These are phyloP conservation scores for Hippolais icterina DNA, from an alignment of 2,113 vertebrate genomes.

Conservation along the genomic window DNA sequence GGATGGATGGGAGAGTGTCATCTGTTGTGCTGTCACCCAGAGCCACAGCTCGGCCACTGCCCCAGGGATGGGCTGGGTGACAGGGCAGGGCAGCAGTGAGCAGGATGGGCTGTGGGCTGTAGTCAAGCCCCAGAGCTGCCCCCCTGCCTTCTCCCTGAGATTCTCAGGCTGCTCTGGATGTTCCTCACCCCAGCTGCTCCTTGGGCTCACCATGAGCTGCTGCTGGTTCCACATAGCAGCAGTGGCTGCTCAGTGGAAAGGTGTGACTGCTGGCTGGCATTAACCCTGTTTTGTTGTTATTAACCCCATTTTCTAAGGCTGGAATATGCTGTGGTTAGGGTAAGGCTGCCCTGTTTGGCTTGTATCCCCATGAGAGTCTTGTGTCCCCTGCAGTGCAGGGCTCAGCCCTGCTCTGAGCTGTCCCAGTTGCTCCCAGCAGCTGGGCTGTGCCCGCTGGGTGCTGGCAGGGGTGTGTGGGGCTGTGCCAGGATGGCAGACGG, in stretches of 20 bases:
- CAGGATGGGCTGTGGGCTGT: not conserved
- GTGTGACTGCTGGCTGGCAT: not conserved
- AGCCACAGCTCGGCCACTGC: not conserved
- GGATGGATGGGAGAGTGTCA: not conserved
- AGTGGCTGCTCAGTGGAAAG: not conserved
- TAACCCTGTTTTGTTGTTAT: not conserved
- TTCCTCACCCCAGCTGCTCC: fast-evolving
- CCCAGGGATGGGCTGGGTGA: not conserved
- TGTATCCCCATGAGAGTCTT: fast-evolving
- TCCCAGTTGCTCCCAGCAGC: not conserved
- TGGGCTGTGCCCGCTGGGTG: not conserved
- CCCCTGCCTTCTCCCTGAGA: not conserved
- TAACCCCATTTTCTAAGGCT: not conserved
- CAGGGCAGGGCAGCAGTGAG: not conserved
- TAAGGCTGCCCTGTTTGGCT: not conserved
- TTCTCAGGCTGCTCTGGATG: not conserved
- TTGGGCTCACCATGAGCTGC: not conserved
- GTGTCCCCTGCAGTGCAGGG: not conserved
- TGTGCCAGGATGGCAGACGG: not conserved
- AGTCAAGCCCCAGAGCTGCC: not conserved
- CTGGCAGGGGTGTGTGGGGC: not conserved
- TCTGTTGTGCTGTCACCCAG: not conserved
- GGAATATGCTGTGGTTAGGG: fast-evolving
- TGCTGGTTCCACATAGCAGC: not conserved
- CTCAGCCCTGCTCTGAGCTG: not conserved